Evolutionary conservation across 2,888 invertebrate species (phyloP).

Genomic region (Caenorhabditis macrosperma): DNA sequence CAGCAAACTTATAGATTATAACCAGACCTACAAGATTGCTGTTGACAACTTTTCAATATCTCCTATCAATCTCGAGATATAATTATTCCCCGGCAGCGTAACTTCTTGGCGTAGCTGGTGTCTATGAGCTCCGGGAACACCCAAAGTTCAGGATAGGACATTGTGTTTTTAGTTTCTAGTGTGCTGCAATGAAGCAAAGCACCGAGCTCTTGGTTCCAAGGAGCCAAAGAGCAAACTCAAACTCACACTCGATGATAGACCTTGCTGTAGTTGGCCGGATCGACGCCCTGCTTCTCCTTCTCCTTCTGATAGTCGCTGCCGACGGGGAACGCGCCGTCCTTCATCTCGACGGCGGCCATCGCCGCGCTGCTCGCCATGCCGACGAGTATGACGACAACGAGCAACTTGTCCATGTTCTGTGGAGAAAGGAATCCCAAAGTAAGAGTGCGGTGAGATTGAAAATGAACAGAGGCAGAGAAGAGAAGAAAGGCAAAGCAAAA

Average conservation of each 20-base stretch:
- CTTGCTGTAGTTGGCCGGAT: conserved; percentile 45
- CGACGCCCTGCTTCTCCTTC: conserved; percentile 23
- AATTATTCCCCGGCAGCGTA: too few relatives aligned
- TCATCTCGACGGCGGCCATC: conserved; percentile 30
- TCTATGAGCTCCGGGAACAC: too few relatives aligned
- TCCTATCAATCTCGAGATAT: too few relatives aligned
- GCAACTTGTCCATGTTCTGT: conserved; percentile 29
- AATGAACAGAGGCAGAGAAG: conserved; percentile 4
- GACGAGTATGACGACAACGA: conserved; percentile 23
- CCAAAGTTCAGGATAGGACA: too few relatives aligned
- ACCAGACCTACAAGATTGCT: too few relatives aligned
- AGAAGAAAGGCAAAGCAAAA: neutral
- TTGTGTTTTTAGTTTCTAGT: too few relatives aligned
- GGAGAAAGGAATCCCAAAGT: neutral
- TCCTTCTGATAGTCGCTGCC: conserved; percentile 41
- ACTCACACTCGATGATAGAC: conserved; percentile 50
- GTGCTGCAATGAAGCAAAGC: too few relatives aligned
- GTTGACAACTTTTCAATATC: too few relatives aligned
- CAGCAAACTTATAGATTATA: too few relatives aligned
- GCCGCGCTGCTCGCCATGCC: neutral
- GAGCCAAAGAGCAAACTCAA: neutral
- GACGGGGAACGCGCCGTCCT: conserved; percentile 37
- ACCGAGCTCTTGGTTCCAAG: too few relatives aligned
- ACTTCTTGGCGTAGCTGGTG: too few relatives aligned
- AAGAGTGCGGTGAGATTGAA: too few relatives aligned